Base-by-base conservation (phyloP, 1,140 invertebrate species). In the Musca domestica region DNA sequence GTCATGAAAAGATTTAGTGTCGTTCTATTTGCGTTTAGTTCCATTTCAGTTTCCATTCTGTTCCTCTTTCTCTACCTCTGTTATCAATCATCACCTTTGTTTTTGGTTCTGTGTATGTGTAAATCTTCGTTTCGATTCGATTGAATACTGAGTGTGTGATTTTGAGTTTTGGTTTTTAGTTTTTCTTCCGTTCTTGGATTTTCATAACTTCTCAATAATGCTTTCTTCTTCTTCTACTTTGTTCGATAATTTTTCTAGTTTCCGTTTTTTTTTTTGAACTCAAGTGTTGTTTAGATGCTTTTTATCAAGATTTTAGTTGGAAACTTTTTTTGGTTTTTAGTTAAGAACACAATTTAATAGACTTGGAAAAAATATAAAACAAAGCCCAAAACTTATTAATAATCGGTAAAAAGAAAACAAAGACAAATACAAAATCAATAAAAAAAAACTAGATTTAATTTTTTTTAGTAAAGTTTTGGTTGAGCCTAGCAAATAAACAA, bases 1-100 rank as follows among this genome's bases (percentile, higher is more conserved):
- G 56, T 61, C 56, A 61, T 61, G 56, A 61, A 61, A 61, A 61
- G 56, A 61, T 61, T 61, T 61, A 61, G 56, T 61, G 56, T 61
- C 56, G 56, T 61, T 61, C 34, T 9, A 41, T 41, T 61, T 61
- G 34, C 10, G 23, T 54, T 54, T 51, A 19, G 17, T 51, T 51
- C 17, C 23, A 25, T 25, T 54, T 54, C 14, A 23, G 14, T 54
- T 54, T 23, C 0, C 12, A n/a, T 41, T 41, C 10, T 12, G 10
- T 10, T 41, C 12, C 34, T 41, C 5, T 41, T 41, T 41, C 34
- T 41, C 34, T 9, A 30, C 34, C 34, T 41, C 6, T 41, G 34
- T 41, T 41, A 41, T 7, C 34, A 41, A 30, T 7, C 34, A 41
- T 4, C 27, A 30, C 27, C 27, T 30, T 30, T 30, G 27, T 30